These are phyloP conservation scores for Desoria tigrina DNA, from an alignment of 2,888 invertebrate species.

Conservation along the genomic window DNA sequence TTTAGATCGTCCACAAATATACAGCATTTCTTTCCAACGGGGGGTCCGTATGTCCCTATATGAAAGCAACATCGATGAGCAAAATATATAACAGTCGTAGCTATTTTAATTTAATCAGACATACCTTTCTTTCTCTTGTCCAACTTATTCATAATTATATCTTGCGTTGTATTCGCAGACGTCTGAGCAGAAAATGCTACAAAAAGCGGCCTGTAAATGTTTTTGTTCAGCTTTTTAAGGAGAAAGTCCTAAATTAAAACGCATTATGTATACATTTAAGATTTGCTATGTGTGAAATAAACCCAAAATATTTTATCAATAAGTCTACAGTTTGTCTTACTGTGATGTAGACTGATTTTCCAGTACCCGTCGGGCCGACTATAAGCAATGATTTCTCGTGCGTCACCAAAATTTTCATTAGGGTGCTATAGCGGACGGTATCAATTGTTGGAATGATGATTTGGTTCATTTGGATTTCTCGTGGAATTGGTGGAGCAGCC, in stretches of 20 bases:
- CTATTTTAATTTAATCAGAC: too few relatives aligned
- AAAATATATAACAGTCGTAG: too few relatives aligned
- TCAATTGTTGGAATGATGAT: constrained; percentile 91
- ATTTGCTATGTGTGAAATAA: too few relatives aligned
- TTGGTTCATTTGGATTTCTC: constrained; percentile 90
- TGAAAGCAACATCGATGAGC: too few relatives aligned
- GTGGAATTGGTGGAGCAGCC: constrained; percentile 73
- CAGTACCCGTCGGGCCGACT: constrained; percentile 88
- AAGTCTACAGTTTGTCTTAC: too few relatives aligned
- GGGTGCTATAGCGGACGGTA: constrained; percentile 77
- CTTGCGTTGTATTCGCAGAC: constrained; percentile 85
- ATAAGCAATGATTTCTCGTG: constrained; percentile 76
- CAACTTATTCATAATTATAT: constrained; percentile 89
- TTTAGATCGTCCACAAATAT: constrained; percentile 96
- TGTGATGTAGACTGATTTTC: too few relatives aligned
- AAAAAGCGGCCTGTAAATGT: constrained; percentile 76
- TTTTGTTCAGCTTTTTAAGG: constrained; percentile 95
- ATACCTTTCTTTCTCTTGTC: constrained; percentile 72
- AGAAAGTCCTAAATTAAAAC: too few relatives aligned
- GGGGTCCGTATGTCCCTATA: too few relatives aligned
- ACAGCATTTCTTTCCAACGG: constrained; percentile 82
- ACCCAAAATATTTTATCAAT: too few relatives aligned
- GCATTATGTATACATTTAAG: too few relatives aligned
- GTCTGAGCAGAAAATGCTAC: constrained; percentile 64
- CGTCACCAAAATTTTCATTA: constrained; percentile 76